These are phyloP conservation scores for Phoebastria nigripes DNA, from an alignment of 2,797 vertebrate species.

Conservation along the genomic window DNA sequence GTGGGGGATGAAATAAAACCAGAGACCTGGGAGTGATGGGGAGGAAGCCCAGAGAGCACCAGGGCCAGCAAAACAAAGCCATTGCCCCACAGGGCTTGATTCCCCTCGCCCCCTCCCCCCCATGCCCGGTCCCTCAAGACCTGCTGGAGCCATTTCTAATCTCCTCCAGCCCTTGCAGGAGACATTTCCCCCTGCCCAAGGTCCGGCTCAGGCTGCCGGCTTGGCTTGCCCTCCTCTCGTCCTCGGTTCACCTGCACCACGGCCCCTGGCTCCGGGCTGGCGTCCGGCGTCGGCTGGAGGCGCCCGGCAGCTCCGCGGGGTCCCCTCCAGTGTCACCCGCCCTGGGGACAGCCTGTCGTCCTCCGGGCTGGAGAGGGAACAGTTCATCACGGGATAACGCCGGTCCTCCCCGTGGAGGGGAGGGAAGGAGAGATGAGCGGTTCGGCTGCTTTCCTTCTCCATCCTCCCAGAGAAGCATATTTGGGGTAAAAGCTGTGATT, in stretches of 20 bases:
- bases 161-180: neutral
- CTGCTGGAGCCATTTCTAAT: neutral
- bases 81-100: rapidly evolving
- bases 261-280: neutral
- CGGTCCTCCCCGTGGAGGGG: rapidly evolving
- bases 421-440: neutral
- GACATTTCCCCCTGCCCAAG: neutral
- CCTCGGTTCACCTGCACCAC: rapidly evolving
- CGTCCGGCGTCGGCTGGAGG: neutral
- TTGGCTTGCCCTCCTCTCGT: neutral
- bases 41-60: neutral
- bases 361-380: neutral
- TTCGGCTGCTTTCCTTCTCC: neutral
- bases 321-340: neutral
- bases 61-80: neutral
- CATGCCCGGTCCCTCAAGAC: neutral
- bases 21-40: neutral
- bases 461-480: neutral
- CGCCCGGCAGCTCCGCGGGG: rapidly evolving
- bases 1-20: neutral
- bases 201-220: neutral
- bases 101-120: neutral
- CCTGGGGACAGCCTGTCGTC: neutral
- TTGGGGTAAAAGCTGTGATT: neutral
- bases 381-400: rapidly evolving